Evolutionary conservation across 2,797 vertebrate species (phyloP), one percentile per base, ranked within the genome.

Genomic region (Lagocephalus sceleratus): DNA sequence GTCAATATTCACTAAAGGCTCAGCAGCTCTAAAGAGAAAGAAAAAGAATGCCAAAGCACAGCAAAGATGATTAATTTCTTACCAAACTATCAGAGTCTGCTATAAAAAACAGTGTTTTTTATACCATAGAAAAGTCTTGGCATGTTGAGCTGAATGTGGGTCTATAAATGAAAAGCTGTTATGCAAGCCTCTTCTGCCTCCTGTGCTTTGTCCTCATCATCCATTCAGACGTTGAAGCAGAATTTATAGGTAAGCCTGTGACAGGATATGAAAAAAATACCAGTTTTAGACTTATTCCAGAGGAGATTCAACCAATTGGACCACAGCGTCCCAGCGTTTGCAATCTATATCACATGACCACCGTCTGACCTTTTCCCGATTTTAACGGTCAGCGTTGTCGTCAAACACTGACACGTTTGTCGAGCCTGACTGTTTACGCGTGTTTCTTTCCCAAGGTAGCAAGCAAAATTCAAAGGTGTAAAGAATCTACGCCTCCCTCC

Each of bases 111-210:
- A 29, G 8, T 6, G 7, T 6, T 55, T 63, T 56, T 85, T 69
- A 83, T 54, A 54, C 79, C 83, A 85, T 22, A 55, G 41, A 0
- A 57, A 50, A 35, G 48, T 20, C 20, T 29, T 40, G 71, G 60
- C 58, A 35, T 40, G 63, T 62, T 49, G 20, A 51, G 73, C 77
- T 70, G 63, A 74, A 77, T 78, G 69, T 78, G 66, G 42, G 65
- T 55, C 73, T 81, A 75, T 74, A 76, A 85, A 85, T 79, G 73
- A 79, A 75, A 77, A 57, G 49, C 39, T 20, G 65, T 85, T 84
- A 83, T 71, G 59, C 82, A 86, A 88, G 61, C 25, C 39, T 51
- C 47, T 57, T 50, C 55, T 63, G 60, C 51, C 58, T 71, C 68
- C 66, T 58, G 48, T 50, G 50, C 26, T 16, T 9, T 63, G 65